phyloP scores from a whole-genome alignment of 2,888 invertebrate genomes.

The Subacronicta megacephala region DNA sequence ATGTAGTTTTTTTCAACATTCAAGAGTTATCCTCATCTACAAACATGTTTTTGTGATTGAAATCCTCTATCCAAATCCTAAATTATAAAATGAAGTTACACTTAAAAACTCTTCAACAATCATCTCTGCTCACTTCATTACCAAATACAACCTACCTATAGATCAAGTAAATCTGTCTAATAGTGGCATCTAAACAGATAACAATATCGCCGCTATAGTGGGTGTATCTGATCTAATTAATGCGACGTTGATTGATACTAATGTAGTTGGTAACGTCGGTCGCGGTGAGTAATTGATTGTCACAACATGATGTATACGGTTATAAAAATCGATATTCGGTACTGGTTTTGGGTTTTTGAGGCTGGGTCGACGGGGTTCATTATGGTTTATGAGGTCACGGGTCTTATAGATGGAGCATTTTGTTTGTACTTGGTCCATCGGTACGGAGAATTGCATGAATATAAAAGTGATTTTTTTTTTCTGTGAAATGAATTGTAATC shows the following conservation, averaged over 20 bases:
- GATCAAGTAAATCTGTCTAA: slow-evolving; percentile 48
- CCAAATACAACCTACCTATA: slow-evolving; percentile 4
- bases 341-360: slow-evolving; percentile 30
- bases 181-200: slow-evolving; percentile 43
- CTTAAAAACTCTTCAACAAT: not conserved
- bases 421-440: too few relatives aligned
- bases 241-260: slow-evolving; percentile 88
- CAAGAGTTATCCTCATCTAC: too few relatives aligned
- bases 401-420: too few relatives aligned
- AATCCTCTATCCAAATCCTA: too few relatives aligned
- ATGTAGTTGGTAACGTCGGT: slow-evolving; percentile 80
- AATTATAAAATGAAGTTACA: not conserved
- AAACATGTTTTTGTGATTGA: too few relatives aligned
- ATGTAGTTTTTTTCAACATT: too few relatives aligned
- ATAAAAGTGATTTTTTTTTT: too few relatives aligned
- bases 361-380: slow-evolving; percentile 21
- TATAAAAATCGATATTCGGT: slow-evolving; percentile 63
- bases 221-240: slow-evolving; percentile 89
- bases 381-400: slow-evolving; percentile 7
- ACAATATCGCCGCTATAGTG: slow-evolving; percentile 65
- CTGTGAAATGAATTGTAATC: too few relatives aligned
- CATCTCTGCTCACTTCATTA: slow-evolving; percentile 1
- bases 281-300: slow-evolving; percentile 84
- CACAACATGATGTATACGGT: slow-evolving; percentile 80
- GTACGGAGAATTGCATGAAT: too few relatives aligned